Conservation (phyloP, 37 sponge, comb jelly and placozoan species). For the Axinella damicornis region DNA sequence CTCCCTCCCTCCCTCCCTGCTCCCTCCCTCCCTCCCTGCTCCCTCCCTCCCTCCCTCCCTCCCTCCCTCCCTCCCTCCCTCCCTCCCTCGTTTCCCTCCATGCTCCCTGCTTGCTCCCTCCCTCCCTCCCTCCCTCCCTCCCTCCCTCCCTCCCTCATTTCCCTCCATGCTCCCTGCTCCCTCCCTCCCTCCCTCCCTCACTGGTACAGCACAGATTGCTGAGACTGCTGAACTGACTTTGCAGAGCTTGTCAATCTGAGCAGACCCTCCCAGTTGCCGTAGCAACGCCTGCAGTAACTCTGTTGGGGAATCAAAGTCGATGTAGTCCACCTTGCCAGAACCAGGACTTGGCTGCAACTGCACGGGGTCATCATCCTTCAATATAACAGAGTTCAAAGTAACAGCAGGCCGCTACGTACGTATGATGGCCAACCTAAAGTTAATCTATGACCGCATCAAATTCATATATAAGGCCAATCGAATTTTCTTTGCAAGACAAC, state of each 20-base stretch:
- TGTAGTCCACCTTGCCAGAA: slow-evolving; percentile 64
- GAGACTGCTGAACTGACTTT: slow-evolving; percentile 40
- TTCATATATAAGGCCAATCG: too few relatives aligned
- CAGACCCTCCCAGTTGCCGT: slow-evolving; percentile 57
- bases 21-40: too few relatives aligned
- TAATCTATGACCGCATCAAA: too few relatives aligned
- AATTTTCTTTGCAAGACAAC: too few relatives aligned
- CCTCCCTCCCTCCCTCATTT: neutral
- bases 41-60: neutral
- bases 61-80: neutral
- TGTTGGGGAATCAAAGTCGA: slow-evolving; percentile 75
- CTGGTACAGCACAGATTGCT: neutral
- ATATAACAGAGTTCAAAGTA: too few relatives aligned
- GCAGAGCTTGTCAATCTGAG: slow-evolving; percentile 61
- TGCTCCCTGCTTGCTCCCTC: too few relatives aligned
- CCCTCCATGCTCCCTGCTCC: neutral
- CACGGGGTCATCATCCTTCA: slow-evolving; percentile 68
- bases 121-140: neutral
- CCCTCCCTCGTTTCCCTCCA: neutral
- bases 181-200: neutral
- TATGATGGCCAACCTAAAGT: too few relatives aligned
- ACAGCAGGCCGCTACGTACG: too few relatives aligned
- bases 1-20: neutral
- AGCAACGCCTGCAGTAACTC: slow-evolving; percentile 67
- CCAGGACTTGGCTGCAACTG: slow-evolving; percentile 28